phyloP scores from a whole-genome alignment of 2,797 vertebrate genomes.

The Oreochromis grahami region DNA sequence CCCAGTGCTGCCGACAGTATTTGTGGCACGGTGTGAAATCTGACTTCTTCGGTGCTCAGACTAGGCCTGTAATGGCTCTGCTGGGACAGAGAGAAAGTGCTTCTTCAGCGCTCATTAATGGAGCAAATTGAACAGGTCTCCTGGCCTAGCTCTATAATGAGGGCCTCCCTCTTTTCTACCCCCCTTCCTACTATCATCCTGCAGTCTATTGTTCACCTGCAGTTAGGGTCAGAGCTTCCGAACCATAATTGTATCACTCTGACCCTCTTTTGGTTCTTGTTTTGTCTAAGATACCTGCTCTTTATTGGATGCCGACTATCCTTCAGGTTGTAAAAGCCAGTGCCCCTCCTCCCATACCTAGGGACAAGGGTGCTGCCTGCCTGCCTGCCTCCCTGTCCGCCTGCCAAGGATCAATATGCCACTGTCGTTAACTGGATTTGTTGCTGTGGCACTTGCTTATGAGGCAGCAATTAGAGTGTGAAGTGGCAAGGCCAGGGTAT shows the following conservation, averaged over 20 bases:
- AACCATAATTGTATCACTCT: constrained; percentile 75
- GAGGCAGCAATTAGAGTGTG: constrained; percentile 77
- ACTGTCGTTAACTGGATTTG: constrained; percentile 80
- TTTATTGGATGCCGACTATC: constrained; percentile 71
- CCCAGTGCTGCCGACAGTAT: constrained; percentile 40
- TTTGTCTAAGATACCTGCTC: constrained; percentile 75
- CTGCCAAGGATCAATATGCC: constrained; percentile 75
- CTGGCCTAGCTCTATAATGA: constrained; percentile 69
- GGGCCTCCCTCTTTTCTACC: constrained; percentile 30
- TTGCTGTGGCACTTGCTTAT: constrained; percentile 73
- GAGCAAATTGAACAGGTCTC: constrained; percentile 79
- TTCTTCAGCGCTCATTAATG: constrained; percentile 82
- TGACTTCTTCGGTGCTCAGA: constrained; percentile 44
- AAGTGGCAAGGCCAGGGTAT: constrained; percentile 64
- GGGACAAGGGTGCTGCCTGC: constrained; percentile 58
- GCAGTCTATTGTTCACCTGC: constrained; percentile 68
- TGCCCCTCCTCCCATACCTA: constrained; percentile 56
- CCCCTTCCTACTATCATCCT: constrained; percentile 19
- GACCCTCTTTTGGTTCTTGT: constrained; percentile 77
- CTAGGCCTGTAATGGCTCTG: constrained; percentile 71
- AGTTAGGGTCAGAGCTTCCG: constrained; percentile 58
- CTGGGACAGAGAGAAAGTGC: constrained; percentile 75
- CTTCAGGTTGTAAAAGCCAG: constrained; percentile 72
- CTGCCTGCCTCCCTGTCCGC: constrained; percentile 39
- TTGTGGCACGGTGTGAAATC: constrained; percentile 42